Base-by-base conservation (phyloP, 2,113 vertebrate species). In the Sinocyclocheilus anophthalmus region DNA sequence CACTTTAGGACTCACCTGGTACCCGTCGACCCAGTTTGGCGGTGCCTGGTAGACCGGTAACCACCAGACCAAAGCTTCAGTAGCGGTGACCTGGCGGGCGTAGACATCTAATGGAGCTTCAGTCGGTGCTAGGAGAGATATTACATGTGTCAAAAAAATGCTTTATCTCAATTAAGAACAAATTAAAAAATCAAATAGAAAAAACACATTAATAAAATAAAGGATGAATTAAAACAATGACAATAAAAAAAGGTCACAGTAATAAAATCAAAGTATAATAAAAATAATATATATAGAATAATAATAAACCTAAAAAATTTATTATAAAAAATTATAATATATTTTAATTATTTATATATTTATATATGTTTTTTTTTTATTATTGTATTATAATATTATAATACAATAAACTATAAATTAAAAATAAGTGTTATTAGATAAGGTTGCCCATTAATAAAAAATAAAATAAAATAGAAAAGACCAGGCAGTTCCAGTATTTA, bases 1-100 rank as follows among this genome's bases (percentile, higher is more conserved):
- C 26, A 75, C 14, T 6, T 6, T n/a, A 33, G 22, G 87, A 89
- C 93, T 91, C 76, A 98, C 97, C 96, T 99, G 97, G 90, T 99
- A 99, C 76, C 97, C 97, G 86, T 98, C 97, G 76, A 99, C 94
- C 87, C 97, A 96, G 91, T 97, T 96, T 85, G 94, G 94, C 20
- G 89, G 89, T 79, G 82, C 78, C 88, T 95, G 95, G 87, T 95
- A 89, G 86, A 99, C 95, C 12, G 97, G 97, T 55, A 97, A 91
- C 98, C 98, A 99, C 92, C 96, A 96, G 89, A 99, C 96, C 85
- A 96, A 93, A 80, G 97, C 97, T 90, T 99, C 98, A 7, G 96
- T 97, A 89, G 97, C 96, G 2, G 98, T 97, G 33, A 97, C 91
- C 5, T 97, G 96, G 86, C 96, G 93, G 37, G 96, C 93, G 0